A percentile compares a stretch with the other conserved stretches of the same genome.
phyloP scores from a whole-genome alignment of 2,888 invertebrate species.

The Ectemnius cavifrons region DNA sequence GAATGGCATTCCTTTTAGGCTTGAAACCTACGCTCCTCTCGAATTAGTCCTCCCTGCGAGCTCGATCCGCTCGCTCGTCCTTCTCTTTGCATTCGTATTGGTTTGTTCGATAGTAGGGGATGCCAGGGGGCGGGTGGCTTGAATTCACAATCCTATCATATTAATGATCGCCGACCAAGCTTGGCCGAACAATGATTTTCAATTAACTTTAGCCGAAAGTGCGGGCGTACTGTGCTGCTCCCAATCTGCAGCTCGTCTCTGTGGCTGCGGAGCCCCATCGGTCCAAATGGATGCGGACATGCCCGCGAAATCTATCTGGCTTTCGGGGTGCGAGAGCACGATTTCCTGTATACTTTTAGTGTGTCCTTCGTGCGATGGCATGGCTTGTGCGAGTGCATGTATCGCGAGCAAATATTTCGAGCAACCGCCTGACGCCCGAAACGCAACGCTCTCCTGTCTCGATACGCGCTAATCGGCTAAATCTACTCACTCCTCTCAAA shows the following conservation, averaged over 20 bases:
- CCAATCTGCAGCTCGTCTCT: constrained; percentile 30
- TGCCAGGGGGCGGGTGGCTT: constrained; percentile 6
- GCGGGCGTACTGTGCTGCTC: constrained; percentile 59
- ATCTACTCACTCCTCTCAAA: constrained; percentile 34
- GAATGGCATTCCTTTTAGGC: constrained; percentile 27
- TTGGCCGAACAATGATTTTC: constrained; percentile 69
- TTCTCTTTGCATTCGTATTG: too few species aligned
- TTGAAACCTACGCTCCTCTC: constrained; percentile 1
- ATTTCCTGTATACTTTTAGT: constrained; percentile 2
- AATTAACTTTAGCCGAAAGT: constrained; percentile 75
- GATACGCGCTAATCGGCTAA: constrained; percentile 33
- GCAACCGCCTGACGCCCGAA: constrained; percentile 13
- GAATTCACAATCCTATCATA: constrained; percentile 66
- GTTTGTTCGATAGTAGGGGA: too few species aligned
- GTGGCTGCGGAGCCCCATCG: constrained; percentile 24
- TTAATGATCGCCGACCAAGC: constrained; percentile 65
- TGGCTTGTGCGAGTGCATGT: too few species aligned
- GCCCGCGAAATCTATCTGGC: constrained; percentile 8
- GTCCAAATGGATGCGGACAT: neutral
- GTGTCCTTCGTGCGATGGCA: neutral
- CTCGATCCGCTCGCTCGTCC: too few species aligned
- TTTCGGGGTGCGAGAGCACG: neutral
- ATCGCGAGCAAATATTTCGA: constrained; percentile 34
- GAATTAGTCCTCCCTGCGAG: neutral
- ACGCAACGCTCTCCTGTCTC: constrained; percentile 8